Evolutionary conservation across 2,888 invertebrate genomes (phyloP), one percentile per base, ranked within the genome.

Genomic region (Crepidodera aurea): DNA sequence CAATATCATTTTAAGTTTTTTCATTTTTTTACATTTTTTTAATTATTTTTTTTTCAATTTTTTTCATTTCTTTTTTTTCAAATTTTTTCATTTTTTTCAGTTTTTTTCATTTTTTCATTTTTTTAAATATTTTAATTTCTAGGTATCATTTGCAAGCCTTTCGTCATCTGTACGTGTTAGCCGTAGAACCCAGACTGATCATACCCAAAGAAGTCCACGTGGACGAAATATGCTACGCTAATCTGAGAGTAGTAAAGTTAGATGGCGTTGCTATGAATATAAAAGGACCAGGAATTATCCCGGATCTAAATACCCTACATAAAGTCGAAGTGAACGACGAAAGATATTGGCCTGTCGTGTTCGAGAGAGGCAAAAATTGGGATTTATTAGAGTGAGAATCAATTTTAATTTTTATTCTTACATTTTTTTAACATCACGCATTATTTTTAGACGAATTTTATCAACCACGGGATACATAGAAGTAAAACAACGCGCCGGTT

Each of bases 81-180:
- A n/a, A n/a, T n/a, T n/a, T n/a, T n/a, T n/a, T n/a, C n/a, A n/a
- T n/a, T n/a, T n/a, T n/a, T n/a, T n/a, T n/a, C n/a, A n/a, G n/a
- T n/a, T n/a, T n/a, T n/a, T n/a, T n/a, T n/a, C n/a, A n/a, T n/a
- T n/a, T n/a, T n/a, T n/a, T n/a, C n/a, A n/a, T n/a, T n/a, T n/a
- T n/a, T n/a, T n/a, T n/a, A n/a, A n/a, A n/a, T n/a, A n/a, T n/a
- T n/a, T n/a, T n/a, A n/a, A n/a, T n/a, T n/a, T n/a, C n/a, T n/a
- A 95, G 96, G 69, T 97, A 97, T 78, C 98, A 99, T 79, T 84
- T 99, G 58, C 98, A 99, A 86, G 98, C 98, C 0, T 90, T 99
- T 75, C 86, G 98, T 1, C 98, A 99, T 81, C 84, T 99, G 16
- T 99, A 98, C 80, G 96, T 97, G 0, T 79, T 99, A 67, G 98